Conservation (phyloP, 2,797 vertebrate species). For the Micropoecilia bifurca region DNA sequence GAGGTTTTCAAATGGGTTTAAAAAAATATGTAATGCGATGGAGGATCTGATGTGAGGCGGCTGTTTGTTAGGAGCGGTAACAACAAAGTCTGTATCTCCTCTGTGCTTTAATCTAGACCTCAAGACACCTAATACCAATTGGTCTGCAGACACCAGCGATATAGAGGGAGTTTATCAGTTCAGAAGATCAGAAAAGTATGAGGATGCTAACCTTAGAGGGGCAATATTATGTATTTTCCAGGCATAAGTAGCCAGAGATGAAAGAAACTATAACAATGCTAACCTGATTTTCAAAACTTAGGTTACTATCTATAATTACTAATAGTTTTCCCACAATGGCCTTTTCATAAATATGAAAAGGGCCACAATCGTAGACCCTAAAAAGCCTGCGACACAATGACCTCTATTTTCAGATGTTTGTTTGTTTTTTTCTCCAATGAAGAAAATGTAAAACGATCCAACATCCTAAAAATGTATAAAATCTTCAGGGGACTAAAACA, state of each 20-base stretch:
- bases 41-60: neutral
- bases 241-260: too few relatives aligned
- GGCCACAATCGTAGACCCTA: too few relatives aligned
- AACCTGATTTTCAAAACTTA: too few relatives aligned
- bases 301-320: too few relatives aligned
- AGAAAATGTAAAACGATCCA: neutral
- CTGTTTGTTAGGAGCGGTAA: neutral
- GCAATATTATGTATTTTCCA: too few relatives aligned
- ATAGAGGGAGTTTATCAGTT: neutral
- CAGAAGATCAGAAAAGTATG: neutral
- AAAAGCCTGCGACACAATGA: too few relatives aligned
- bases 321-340: too few relatives aligned
- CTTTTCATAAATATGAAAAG: too few relatives aligned
- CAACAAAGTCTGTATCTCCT: neutral
- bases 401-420: too few relatives aligned
- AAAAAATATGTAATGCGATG: neutral
- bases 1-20: neutral
- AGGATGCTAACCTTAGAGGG: neutral
- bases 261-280: too few relatives aligned
- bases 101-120: neutral
- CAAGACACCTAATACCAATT: neutral
- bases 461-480: neutral
- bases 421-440: too few relatives aligned
- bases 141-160: neutral
- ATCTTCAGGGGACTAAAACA: neutral